These are phyloP conservation scores for Perithous albicinctus DNA, from an alignment of 2,888 invertebrate species.

Conservation along the genomic window DNA sequence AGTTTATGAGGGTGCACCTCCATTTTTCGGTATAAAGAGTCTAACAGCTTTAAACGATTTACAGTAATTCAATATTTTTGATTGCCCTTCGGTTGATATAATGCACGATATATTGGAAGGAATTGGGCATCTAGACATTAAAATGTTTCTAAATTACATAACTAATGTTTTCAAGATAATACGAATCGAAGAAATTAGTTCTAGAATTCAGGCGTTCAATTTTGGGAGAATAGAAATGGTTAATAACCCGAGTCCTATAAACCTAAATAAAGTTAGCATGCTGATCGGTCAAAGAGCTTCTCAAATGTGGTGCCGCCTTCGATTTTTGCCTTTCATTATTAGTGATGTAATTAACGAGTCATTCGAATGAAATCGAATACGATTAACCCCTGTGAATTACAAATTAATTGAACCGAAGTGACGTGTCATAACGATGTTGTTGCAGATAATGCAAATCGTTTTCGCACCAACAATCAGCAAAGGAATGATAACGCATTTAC, in stretches of 20 bases:
- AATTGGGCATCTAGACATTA: conserved; percentile 50
- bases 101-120: conserved; percentile 51
- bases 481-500: conserved; percentile 37
- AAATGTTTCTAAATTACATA: conserved; percentile 43
- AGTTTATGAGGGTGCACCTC: background rate
- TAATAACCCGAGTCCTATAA: conserved; percentile 36
- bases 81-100: conserved; percentile 49
- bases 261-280: conserved; percentile 24
- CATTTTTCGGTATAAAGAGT: conserved; percentile 33
- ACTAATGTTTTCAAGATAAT: conserved; percentile 48
- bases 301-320: conserved; percentile 34
- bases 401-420: background rate
- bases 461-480: conserved; percentile 37
- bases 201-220: conserved; percentile 29
- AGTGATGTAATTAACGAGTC: conserved; percentile 33
- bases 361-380: background rate
- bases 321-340: conserved; percentile 50
- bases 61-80: conserved; percentile 47
- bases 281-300: conserved; percentile 46
- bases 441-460: conserved; percentile 20
- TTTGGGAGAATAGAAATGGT: conserved; percentile 36
- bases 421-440: conserved; percentile 17
- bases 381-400: too few relatives aligned
- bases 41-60: conserved; percentile 46
- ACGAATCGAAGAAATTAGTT: conserved; percentile 34